Evolutionary conservation across 2,113 vertebrate genomes (phyloP).

Genomic region (Tetraodon nigroviridis): DNA sequence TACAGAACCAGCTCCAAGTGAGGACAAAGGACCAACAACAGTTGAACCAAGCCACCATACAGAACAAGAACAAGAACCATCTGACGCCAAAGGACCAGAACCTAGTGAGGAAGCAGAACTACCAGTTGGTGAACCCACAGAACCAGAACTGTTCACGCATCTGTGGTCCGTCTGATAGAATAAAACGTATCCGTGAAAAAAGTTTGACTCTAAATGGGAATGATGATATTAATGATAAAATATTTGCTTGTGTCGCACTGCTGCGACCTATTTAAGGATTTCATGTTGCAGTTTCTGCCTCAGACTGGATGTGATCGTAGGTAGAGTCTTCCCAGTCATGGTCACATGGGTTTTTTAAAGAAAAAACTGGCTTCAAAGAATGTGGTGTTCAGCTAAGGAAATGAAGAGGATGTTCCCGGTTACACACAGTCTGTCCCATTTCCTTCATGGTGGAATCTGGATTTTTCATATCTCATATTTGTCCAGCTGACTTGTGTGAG

Average conservation of each 20-base stretch:
- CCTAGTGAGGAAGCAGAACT: too few species aligned
- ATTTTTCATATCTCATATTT: too few species aligned
- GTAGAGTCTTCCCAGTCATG: slow-evolving; percentile 6
- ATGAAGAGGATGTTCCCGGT: slow-evolving; percentile 44
- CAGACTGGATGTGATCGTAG: not conserved
- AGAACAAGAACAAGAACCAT: not conserved
- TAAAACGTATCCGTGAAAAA: not conserved
- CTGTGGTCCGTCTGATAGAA: slow-evolving; percentile 23
- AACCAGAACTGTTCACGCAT: slow-evolving; percentile 13
- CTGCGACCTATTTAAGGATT: not conserved
- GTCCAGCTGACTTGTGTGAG: too few species aligned
- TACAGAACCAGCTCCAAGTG: not conserved
- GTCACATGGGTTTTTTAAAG: slow-evolving; percentile 26
- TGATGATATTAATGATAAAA: too few species aligned
- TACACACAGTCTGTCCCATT: slow-evolving; percentile 8
- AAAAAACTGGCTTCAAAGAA: slow-evolving; percentile 32
- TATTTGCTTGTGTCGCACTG: slow-evolving; percentile 9
- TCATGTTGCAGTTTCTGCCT: slow-evolving; percentile 1
- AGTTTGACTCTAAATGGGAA: too few species aligned
- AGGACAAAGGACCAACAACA: not conserved
- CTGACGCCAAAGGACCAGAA: too few species aligned
- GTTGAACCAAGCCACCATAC: not conserved
- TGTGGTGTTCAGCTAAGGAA: slow-evolving; percentile 42
- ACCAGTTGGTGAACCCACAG: too few species aligned
- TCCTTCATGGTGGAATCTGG: not conserved